A percentile compares a stretch with the other conserved stretches of the same genome.
phyloP scores from a whole-genome alignment of 2,113 vertebrate genomes.

The Baryphthengus martii region DNA sequence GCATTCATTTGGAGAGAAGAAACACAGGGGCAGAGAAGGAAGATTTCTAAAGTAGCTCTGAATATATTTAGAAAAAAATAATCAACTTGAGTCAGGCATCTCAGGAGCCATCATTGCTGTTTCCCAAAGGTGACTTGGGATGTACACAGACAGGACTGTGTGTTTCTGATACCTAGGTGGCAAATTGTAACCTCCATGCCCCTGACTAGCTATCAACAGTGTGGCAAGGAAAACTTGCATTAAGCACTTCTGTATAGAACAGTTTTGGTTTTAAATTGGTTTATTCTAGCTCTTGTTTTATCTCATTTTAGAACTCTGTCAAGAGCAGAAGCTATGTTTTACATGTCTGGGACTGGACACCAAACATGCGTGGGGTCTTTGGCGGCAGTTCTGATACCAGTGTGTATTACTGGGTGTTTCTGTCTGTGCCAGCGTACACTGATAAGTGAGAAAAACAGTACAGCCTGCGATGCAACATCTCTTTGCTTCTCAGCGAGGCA shows the following conservation, averaged over 20 bases:
- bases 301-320: neutral
- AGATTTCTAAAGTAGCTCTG: too few relatives aligned
- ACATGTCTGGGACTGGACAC: neutral
- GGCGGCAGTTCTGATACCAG: neutral
- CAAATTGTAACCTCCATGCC: neutral
- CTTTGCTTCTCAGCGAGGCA: neutral
- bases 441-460: neutral
- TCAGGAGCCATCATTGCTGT: too few relatives aligned
- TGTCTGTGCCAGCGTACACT: neutral
- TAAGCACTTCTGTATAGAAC: neutral
- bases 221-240: neutral
- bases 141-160: too few relatives aligned
- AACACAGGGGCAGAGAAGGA: too few relatives aligned
- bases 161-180: neutral
- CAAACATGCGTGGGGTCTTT: rapidly evolving
- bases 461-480: neutral
- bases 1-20: too few relatives aligned
- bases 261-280: neutral
- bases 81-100: too few relatives aligned
- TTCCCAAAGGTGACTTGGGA: too few relatives aligned
- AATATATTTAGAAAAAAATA: too few relatives aligned
- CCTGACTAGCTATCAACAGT: rapidly evolving
- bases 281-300: neutral
- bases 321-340: neutral
- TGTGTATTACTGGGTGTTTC: neutral